These are phyloP conservation scores for Oenanthe oenanthe DNA, from an alignment of 2,113 vertebrate genomes.

Conservation along the genomic window DNA sequence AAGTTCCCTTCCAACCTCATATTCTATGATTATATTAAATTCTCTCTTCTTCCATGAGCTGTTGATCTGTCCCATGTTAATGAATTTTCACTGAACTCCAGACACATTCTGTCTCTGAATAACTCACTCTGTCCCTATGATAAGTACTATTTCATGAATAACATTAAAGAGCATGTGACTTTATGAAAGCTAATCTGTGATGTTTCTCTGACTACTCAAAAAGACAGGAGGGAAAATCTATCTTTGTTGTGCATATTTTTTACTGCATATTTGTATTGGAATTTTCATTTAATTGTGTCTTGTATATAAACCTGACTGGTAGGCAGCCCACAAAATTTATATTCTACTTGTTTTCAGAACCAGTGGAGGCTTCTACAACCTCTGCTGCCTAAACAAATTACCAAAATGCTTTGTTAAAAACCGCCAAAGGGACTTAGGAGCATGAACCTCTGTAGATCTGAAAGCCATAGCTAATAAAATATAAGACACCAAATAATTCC, in stretches of 20 bases:
- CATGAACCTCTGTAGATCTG: neutral
- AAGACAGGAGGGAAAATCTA: neutral
- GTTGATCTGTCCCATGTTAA: neutral
- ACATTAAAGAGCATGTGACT: neutral
- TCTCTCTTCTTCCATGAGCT: neutral
- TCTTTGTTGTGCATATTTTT: neutral
- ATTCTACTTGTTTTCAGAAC: neutral
- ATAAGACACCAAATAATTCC: neutral
- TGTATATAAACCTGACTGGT: neutral
- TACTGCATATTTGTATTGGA: neutral
- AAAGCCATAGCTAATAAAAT: neutral
- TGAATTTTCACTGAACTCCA: neutral
- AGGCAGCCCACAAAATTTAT: neutral
- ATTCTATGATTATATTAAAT: neutral
- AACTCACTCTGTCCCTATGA: neutral
- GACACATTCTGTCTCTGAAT: neutral
- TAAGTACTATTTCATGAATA: neutral
- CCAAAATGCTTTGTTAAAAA: neutral
- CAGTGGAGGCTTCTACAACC: neutral
- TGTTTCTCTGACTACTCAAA: neutral
- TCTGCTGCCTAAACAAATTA: neutral
- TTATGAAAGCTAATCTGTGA: neutral
- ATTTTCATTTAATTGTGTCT: neutral
- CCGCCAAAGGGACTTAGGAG: neutral
- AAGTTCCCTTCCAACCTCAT: neutral